Conservation (phyloP, 2,113 vertebrate species). For the Morone chrysops region DNA sequence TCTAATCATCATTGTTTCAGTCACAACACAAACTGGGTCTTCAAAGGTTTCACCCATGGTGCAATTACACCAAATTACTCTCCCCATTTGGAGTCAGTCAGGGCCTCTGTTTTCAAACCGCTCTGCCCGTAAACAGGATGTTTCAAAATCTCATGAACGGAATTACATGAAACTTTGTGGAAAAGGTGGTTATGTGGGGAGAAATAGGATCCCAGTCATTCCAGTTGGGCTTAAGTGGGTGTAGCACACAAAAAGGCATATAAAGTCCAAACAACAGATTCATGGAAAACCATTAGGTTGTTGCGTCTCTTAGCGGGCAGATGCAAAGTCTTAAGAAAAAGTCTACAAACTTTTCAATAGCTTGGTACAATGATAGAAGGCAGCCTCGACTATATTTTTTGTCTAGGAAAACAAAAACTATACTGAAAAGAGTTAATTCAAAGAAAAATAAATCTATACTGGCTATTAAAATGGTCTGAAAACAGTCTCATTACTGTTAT, state of each 20-base stretch:
- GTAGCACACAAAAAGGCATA: not conserved
- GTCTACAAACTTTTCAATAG: not conserved
- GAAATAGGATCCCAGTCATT: not conserved
- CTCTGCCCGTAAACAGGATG: slow-evolving; percentile 56
- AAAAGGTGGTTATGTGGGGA: not conserved
- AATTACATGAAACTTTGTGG: slow-evolving; percentile 26
- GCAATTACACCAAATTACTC: slow-evolving; percentile 85
- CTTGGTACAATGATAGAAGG: not conserved
- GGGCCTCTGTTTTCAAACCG: slow-evolving; percentile 28
- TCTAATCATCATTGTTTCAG: slow-evolving; percentile 83
- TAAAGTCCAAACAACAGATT: not conserved
- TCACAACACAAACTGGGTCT: slow-evolving; percentile 82
- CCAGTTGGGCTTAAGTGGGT: not conserved
- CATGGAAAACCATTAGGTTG: not conserved
- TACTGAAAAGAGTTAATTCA: not conserved
- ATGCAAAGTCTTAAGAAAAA: not conserved
- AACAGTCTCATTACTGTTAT: not conserved
- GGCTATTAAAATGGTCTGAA: not conserved
- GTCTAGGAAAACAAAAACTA: not conserved
- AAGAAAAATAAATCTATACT: not conserved
- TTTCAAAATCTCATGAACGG: slow-evolving; percentile 23
- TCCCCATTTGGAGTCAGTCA: slow-evolving; percentile 53
- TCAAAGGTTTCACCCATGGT: slow-evolving; percentile 85
- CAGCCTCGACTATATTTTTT: not conserved
- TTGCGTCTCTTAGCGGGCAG: not conserved